Base-by-base conservation (phyloP, 2,113 vertebrate genomes). In the Smithornis capensis region DNA sequence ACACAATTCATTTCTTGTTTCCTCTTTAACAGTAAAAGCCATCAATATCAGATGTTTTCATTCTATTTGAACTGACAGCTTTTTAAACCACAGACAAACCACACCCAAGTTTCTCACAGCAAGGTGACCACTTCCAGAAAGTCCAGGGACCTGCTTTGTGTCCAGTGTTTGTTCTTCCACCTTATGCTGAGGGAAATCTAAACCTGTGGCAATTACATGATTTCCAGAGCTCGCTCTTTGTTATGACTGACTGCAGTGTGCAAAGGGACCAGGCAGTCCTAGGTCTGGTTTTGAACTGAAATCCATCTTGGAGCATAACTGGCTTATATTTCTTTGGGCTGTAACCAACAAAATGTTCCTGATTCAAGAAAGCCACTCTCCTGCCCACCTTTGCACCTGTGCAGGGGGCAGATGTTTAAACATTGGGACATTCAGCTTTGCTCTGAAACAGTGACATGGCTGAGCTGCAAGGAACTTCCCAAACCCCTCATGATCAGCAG, bases 61-160 rank as follows among this genome's bases (percentile, higher is more conserved):
- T 10, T 16, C 19, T 19, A 2, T 50, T 68, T 56, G 57, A 44
- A 21, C 15, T 7, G 27, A 38, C 29, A 37, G 29, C 28, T 60
- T 71, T 53, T 27, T 50, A 59, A 75, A 18, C 11, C 37, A 12
- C 8, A 21, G 12, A 18, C 14, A n/a, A 75, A 49, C 42, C 3
- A 12, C 2, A 0, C 14, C 28, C 27, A 42, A 12, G 37, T 68
- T 38, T 55, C 55, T 60, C 9, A 0, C 19, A 50, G 38, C 4
- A 9, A 24, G 1, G 1, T 22, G n/a, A 80, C 33, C 11, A 5
- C 14, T 53, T 63, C 18, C 35, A 77, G 70, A 40, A 83, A 31
- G 13, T 19, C 22, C 44, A 1, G 1, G 37, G 23, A 14, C 63
- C n/a, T 1, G 1, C 23, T 67, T 29, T 7, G 1, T 5, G 6